Evolutionary conservation across 2,113 vertebrate genomes (phyloP).

Genomic region (Sus scrofa): T2T-Sscrofa CM000817.6:76232501-76233000

Average conservation of each 20-base stretch:
- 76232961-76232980: neutral
- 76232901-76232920: neutral
- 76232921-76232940: neutral
- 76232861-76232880: neutral
- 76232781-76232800: neutral
- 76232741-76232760: neutral
- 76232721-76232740: neutral
- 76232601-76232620: neutral
- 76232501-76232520: neutral
- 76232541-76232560: neutral
- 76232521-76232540: neutral
- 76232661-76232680: neutral
- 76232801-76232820: neutral
- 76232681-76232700: neutral
- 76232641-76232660: rapidly evolving
- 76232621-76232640: neutral
- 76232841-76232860: too few species aligned
- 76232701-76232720: neutral
- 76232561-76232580: neutral
- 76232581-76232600: neutral
- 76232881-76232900: too few species aligned
- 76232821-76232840: neutral
- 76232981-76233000: neutral
- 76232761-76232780: neutral
- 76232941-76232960: neutral